A percentile compares a stretch with the other conserved stretches of the same genome.
Evolutionary conservation across 2,888 invertebrate species (phyloP).

Genomic region (Dorcus parallelipipedus): DNA sequence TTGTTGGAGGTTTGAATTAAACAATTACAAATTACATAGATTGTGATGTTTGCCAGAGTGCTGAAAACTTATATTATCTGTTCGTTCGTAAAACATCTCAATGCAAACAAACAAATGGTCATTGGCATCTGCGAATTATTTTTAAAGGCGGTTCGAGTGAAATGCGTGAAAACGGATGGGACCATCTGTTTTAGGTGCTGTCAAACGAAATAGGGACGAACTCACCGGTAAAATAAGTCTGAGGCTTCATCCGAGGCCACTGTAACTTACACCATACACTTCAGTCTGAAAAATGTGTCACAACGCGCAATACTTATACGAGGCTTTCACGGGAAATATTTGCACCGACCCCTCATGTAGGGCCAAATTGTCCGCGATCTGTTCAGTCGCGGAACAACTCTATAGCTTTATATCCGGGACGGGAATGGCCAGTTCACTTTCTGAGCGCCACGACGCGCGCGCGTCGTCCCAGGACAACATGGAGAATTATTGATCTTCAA

Average conservation of each 20-base stretch:
- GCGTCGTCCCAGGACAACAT: conserved; percentile 40
- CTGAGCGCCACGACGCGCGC: conserved; percentile 34
- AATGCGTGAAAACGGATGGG: too few relatives aligned
- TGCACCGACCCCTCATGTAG: conserved; percentile 36
- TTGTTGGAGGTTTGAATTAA: too few relatives aligned
- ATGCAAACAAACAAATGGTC: too few relatives aligned
- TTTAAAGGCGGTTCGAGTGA: too few relatives aligned
- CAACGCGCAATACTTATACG: not conserved
- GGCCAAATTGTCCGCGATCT: conserved; percentile 29
- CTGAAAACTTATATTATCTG: too few relatives aligned
- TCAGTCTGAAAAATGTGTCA: not conserved
- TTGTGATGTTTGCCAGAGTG: too few relatives aligned
- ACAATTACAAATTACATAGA: too few relatives aligned
- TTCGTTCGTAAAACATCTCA: too few relatives aligned
- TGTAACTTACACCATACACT: conserved; percentile 50
- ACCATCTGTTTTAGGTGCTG: not conserved
- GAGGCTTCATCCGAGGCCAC: conserved; percentile 51
- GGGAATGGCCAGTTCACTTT: conserved; percentile 37
- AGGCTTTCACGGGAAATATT: conserved; percentile 3
- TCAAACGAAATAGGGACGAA: not conserved
- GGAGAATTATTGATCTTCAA: conserved; percentile 41
- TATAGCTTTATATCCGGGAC: conserved; percentile 38
- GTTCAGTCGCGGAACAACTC: conserved; percentile 32
- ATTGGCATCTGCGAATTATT: too few relatives aligned
- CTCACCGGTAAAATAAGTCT: conserved; percentile 27